Conservation (phyloP, 2,113 vertebrate genomes). For the Fregetta grallaria region DNA sequence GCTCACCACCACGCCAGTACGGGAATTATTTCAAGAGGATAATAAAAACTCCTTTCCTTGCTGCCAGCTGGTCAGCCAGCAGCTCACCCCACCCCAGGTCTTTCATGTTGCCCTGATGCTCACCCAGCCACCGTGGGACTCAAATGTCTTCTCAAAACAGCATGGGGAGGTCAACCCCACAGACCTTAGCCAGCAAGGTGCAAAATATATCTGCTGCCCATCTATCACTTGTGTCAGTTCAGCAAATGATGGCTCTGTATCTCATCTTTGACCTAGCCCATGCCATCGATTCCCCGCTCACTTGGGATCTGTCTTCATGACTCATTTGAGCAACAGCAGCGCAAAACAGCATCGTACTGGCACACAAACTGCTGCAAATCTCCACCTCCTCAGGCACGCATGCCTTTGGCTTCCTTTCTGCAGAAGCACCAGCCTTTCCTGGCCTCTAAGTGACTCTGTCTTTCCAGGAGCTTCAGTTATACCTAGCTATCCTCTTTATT, state of each 20-base stretch:
- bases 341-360: rapidly evolving
- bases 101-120: background rate
- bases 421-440: background rate
- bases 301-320: background rate
- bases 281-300: rapidly evolving
- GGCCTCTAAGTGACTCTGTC: background rate
- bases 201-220: background rate
- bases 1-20: rapidly evolving
- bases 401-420: rapidly evolving
- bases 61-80: background rate
- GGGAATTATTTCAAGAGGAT: background rate
- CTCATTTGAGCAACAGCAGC: background rate
- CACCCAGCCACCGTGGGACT: background rate
- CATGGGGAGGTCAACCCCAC: background rate
- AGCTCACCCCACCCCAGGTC: background rate
- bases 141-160: background rate
- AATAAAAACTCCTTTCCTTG: background rate
- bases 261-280: background rate
- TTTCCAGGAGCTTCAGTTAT: background rate
- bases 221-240: background rate
- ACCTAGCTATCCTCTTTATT: background rate
- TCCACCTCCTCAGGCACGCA: rapidly evolving
- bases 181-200: background rate
- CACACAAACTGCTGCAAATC: background rate
- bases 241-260: background rate